These are phyloP conservation scores for Tachuris rubrigastra DNA, from an alignment of 2,113 vertebrate species.

Conservation along the genomic window DNA sequence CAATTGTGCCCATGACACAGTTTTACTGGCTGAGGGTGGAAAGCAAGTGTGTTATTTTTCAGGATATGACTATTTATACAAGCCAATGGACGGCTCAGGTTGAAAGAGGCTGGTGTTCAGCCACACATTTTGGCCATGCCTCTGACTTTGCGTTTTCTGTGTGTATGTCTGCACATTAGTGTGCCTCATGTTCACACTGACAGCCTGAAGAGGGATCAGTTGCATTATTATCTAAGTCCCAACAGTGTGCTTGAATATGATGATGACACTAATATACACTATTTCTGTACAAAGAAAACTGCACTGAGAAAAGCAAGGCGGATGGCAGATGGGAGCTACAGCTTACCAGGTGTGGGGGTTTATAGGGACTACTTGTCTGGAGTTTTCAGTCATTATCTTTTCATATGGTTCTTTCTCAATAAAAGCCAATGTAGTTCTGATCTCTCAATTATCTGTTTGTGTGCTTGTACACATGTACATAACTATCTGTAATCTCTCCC, in stretches of 20 bases:
- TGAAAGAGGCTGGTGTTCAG: not conserved
- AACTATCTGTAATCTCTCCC: not conserved
- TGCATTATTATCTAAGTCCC: conserved; percentile 7
- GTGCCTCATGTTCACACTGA: not conserved
- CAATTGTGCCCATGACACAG: not conserved
- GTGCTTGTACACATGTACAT: not conserved
- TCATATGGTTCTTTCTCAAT: not conserved
- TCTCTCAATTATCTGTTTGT: not conserved
- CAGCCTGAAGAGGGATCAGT: not conserved
- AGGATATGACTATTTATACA: not conserved
- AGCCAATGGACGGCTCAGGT: not conserved
- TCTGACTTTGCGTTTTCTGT: not conserved
- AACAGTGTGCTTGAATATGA: not conserved
- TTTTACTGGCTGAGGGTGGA: not conserved
- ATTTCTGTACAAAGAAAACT: not conserved
- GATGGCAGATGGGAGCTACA: not conserved
- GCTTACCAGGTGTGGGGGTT: conserved; percentile 27
- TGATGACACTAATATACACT: not conserved
- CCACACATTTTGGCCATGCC: not conserved
- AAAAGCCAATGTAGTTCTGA: not conserved
- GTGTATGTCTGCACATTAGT: not conserved
- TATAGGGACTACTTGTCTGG: not conserved
- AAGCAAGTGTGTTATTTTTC: not conserved
- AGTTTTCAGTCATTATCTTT: conserved; percentile 28
- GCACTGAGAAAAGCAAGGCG: not conserved